phyloP scores from a whole-genome alignment of 2,797 vertebrate species.

The Spinibarbus caldwelli region DNA sequence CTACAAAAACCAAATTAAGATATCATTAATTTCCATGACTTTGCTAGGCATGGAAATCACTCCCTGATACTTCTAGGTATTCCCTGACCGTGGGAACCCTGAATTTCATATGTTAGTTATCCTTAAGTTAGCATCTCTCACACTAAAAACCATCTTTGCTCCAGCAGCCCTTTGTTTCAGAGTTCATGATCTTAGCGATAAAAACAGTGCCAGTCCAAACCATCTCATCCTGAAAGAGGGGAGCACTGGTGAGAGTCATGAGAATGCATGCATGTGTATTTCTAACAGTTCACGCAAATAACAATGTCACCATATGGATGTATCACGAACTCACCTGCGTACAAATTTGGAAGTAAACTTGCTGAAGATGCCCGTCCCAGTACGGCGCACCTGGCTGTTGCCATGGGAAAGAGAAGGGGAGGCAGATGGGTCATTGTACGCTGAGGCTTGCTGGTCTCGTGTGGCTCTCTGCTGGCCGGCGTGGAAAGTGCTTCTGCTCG shows the following conservation, averaged over 20 bases:
- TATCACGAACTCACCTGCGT: constrained; percentile 77
- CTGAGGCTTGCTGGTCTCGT: constrained; percentile 80
- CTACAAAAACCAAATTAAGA: neutral
- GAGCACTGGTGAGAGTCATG: constrained; percentile 50
- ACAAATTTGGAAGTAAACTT: constrained; percentile 88
- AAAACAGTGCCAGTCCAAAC: constrained; percentile 54
- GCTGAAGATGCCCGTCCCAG: constrained; percentile 84
- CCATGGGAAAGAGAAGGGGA: constrained; percentile 78
- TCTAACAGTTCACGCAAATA: neutral
- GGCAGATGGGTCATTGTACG: constrained; percentile 77
- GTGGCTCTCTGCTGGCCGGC: constrained; percentile 83
- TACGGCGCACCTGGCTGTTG: constrained; percentile 80
- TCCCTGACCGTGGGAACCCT: constrained; percentile 2
- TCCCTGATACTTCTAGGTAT: neutral
- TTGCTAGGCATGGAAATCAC: neutral
- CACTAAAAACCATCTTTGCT: constrained; percentile 48
- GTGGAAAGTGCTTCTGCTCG: constrained; percentile 83
- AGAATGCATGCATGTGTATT: constrained; percentile 28
- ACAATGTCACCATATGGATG: neutral
- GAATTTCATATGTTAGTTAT: constrained; percentile 32
- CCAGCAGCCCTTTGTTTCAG: constrained; percentile 38
- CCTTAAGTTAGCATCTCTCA: constrained; percentile 38
- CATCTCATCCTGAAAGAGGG: constrained; percentile 55
- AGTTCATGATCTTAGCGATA: constrained; percentile 50
- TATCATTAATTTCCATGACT: neutral